These are phyloP conservation scores for Suncus etruscus DNA, from an alignment of 2,113 vertebrate genomes.

Conservation along the genomic window DNA sequence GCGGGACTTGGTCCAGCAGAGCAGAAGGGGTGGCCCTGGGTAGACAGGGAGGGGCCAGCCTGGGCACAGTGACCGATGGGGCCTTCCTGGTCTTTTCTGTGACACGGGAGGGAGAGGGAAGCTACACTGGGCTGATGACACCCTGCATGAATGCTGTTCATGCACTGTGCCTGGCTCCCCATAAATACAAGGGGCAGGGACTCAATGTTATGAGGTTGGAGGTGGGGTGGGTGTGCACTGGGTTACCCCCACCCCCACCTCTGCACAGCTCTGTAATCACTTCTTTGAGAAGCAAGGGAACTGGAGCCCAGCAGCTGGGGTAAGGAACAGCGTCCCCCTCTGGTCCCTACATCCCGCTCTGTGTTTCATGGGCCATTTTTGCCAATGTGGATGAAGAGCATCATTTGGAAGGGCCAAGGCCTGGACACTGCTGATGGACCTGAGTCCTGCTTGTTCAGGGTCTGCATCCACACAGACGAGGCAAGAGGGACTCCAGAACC, in stretches of 20 bases:
- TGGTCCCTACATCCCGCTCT: not conserved
- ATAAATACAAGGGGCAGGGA: not conserved
- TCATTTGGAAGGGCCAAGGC: not conserved
- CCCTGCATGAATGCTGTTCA: too few species aligned
- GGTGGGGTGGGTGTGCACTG: not conserved
- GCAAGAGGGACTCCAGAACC: too few species aligned
- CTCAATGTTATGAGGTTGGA: rapidly evolving
- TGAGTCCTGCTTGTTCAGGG: too few species aligned
- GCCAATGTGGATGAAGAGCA: rapidly evolving
- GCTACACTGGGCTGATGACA: rapidly evolving
- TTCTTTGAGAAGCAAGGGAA: not conserved
- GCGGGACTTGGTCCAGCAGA: not conserved
- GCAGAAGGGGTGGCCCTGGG: not conserved
- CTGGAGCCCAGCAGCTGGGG: too few species aligned
- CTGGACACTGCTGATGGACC: too few species aligned
- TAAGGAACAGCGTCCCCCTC: rapidly evolving
- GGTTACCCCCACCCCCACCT: not conserved
- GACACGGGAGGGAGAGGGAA: not conserved
- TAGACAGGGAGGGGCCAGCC: not conserved
- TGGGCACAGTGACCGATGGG: rapidly evolving
- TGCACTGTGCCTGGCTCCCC: too few species aligned
- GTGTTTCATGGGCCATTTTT: not conserved
- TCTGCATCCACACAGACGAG: too few species aligned
- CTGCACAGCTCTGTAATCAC: rapidly evolving
- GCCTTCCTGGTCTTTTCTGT: not conserved